Percentiles rank a stretch among this genome's conserved stretches.
Conservation (phyloP, 2,888 invertebrate genomes). For the Lasioglossum marginatum region DNA sequence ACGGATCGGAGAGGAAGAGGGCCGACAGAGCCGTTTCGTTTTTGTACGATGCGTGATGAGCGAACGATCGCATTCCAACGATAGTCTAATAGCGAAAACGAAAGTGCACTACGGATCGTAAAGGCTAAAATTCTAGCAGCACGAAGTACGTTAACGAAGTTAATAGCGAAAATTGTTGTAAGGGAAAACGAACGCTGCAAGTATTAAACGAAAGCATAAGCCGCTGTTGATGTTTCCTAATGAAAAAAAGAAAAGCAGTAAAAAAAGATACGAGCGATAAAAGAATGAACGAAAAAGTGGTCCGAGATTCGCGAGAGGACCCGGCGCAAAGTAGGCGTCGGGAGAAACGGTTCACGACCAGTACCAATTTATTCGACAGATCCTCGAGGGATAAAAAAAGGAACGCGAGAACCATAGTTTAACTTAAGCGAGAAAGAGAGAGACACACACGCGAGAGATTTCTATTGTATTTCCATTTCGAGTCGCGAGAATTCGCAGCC, state of each 20-base stretch:
- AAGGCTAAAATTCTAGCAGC: constrained; percentile 77
- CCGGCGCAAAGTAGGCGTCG: constrained; percentile 35
- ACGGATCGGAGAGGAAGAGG: constrained; percentile 20
- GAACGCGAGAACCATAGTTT: constrained; percentile 32
- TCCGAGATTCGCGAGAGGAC: background rate
- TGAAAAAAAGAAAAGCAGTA: constrained; percentile 30
- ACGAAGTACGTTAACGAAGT: constrained; percentile 75
- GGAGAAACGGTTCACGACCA: constrained; percentile 44
- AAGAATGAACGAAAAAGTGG: constrained; percentile 11
- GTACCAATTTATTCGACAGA: constrained; percentile 50
- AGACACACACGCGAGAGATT: constrained; percentile 49
- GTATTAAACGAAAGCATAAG: constrained; percentile 62
- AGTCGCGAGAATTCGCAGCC: constrained; percentile 37
- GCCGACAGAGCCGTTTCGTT: constrained; percentile 59
- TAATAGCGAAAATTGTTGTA: constrained; percentile 77
- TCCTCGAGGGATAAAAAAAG: constrained; percentile 32
- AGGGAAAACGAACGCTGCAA: constrained; percentile 63
- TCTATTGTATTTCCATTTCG: constrained; percentile 58
- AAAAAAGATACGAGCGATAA: constrained; percentile 38
- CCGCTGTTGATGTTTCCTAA: constrained; percentile 73
- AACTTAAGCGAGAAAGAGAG: constrained; percentile 11
- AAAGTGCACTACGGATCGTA: constrained; percentile 77
- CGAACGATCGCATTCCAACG: constrained; percentile 60
- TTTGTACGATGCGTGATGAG: constrained; percentile 49
- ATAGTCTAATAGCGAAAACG: constrained; percentile 69